Evolutionary conservation across 2,888 invertebrate species (phyloP), one percentile per base, ranked within the genome.

Genomic region (Junonia oenone): DNA sequence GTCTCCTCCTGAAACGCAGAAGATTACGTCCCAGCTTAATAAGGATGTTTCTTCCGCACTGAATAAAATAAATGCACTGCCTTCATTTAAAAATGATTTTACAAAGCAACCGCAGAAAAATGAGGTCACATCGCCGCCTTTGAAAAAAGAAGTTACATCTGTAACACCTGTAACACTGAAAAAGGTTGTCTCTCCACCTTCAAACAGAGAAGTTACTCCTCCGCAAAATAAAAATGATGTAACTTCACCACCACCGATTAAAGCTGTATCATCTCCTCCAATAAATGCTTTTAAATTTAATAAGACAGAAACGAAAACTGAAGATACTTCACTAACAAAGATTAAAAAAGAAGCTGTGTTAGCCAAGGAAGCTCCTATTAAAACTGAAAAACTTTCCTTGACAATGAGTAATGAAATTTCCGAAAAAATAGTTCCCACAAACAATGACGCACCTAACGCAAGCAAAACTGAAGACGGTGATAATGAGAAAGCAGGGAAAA

Each of bases 361-460:
- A 2, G 65, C 62, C 1, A 74, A 73, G 48, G 81, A 81, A 47
- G 66, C 63, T 3, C 68, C 72, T 1, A 56, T 66, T 2, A 73
- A 73, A 61, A 59, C 56, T 13, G 80, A 79, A 47, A 74, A 74
- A 52, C 54, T 71, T 2, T 68, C 73, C 0, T 57, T 71, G 4
- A 64, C 66, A 6, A 59, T 62, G 35, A 66, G 62, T 27, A 62
- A 45, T 22, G 62, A 63, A 2, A 52, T 56, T 26, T 45, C 60
- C 26, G 61, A 63, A 11, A 62, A 58, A 37, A 61, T 46, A 27
- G 17, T 51, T 35, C n/a, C n/a, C n/a, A n/a, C n/a, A n/a, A 59
- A 56, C 15, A 50, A 43, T 49, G 56, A 58, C 19, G 13, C 26
- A 6, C 61, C 56, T 14, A 58, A 51, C 50, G 48, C 57, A 6